Evolutionary conservation across 2,113 vertebrate genomes (phyloP), one percentile per base, ranked within the genome.

Genomic region (Vulpes vulpes): DNA sequence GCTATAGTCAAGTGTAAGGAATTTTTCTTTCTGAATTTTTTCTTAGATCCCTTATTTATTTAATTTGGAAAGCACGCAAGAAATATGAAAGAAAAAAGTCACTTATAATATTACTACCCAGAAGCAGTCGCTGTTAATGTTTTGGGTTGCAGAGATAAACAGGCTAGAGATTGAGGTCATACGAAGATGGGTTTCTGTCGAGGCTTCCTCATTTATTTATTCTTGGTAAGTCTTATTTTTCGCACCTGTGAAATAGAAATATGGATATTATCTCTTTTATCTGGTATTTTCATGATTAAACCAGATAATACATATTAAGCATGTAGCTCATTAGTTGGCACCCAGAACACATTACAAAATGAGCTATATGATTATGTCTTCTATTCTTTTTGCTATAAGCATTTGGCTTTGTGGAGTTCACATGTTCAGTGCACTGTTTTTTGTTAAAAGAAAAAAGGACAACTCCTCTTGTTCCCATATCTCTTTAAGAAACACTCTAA

Each of bases 21-120:
- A 91, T 80, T 94, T 93, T 91, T 74, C n/a, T 65, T 89, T 57
- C 12, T 64, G 74, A 67, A 27, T 25, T 69, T 84, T 89, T 57
- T 19, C 27, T 82, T 32, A 43, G 53, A 32, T 86, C 19, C 8
- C 65, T 60, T 85, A 20, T 87, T 92, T 79, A 78, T 53, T 84
- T n/a, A 83, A 60, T 92, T 87, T 81, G 76, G 53, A 85, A 62
- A 87, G 57, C 22, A 49, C 16, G 43, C 23, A 64, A 60, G n/a
- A 49, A 49, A 60, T 62, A 10, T 19, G 38, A 27, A 53, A 60
- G 27, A 67, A 15, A 38, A 60, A 80, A 30, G 12, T 38, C 8
- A 8, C 11, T 2, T n/a, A 2, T 6, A n/a, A 30, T 53, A 17
- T 79, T 95, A 96, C 95, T 88, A 9, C 3, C 8, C 6, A 84